A percentile compares a stretch with the other conserved stretches of the same genome.
These are phyloP conservation scores for Python bivittatus DNA, from an alignment of 2,113 vertebrate species.

Conservation along the genomic window DNA sequence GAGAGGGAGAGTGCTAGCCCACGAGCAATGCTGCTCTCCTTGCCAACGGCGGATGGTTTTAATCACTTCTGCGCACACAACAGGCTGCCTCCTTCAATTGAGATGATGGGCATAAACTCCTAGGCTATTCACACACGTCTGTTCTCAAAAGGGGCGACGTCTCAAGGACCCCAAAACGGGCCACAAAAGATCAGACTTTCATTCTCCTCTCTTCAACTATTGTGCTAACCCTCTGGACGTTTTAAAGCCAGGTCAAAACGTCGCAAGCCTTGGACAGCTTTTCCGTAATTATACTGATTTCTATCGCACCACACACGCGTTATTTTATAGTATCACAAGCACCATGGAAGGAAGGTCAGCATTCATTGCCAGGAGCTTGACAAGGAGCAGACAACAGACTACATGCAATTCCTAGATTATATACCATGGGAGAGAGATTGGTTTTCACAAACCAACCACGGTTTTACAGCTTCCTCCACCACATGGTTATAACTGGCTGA, in stretches of 20 bases:
- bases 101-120: neutral
- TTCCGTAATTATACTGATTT: neutral
- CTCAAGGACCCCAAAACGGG: neutral
- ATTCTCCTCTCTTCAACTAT: neutral
- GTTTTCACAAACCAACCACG: too few species aligned
- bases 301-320: neutral
- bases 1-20: neutral
- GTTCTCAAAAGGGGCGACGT: neutral
- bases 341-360: neutral
- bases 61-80: too few species aligned
- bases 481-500: too few species aligned
- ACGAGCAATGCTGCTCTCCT: neutral
- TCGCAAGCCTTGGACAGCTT: neutral
- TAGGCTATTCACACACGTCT: accelerated
- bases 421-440: too few species aligned
- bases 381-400: neutral
- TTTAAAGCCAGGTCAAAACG: neutral
- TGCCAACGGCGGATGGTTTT: accelerated
- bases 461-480: too few species aligned
- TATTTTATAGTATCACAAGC: neutral
- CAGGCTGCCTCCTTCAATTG: neutral
- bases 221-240: neutral
- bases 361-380: neutral
- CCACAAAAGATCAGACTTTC: too few species aligned
- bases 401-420: neutral